Evolutionary conservation across 2,797 vertebrate genomes (phyloP).

Genomic region (Eupleurogrammus muticus): DNA sequence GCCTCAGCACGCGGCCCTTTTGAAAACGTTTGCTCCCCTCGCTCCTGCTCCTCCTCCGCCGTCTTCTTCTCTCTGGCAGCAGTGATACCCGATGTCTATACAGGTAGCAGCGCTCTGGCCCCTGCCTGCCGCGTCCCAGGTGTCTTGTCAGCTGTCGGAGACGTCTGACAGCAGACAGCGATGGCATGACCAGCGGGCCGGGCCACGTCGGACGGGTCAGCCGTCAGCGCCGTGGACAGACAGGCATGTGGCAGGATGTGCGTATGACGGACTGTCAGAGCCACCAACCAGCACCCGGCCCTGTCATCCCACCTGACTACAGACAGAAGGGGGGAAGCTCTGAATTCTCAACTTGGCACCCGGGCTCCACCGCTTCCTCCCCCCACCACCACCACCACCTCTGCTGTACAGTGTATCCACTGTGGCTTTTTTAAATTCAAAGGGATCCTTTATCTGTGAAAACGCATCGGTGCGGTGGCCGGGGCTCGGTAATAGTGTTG

Average conservation of each 20-base stretch:
- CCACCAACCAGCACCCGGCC: constrained; percentile 74
- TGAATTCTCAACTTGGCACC: constrained; percentile 76
- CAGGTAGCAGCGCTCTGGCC: constrained; percentile 88
- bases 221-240: constrained; percentile 86
- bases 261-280: constrained; percentile 91
- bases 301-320: constrained; percentile 85
- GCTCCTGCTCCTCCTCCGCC: constrained; percentile 10
- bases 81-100: constrained; percentile 88
- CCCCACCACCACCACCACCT: neutral
- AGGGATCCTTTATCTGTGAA: constrained; percentile 47
- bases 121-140: constrained; percentile 91
- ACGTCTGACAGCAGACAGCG: constrained; percentile 91
- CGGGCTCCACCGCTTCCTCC: constrained; percentile 44
- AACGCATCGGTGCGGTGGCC: constrained; percentile 27
- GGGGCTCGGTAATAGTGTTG: constrained; percentile 28
- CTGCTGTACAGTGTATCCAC: constrained; percentile 45
- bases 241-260: constrained; percentile 88
- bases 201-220: constrained; percentile 91
- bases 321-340: constrained; percentile 70
- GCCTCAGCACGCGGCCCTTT: constrained; percentile 43
- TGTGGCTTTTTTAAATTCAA: constrained; percentile 50
- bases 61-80: constrained; percentile 82
- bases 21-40: constrained; percentile 20
- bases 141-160: constrained; percentile 96
- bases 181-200: constrained; percentile 90